Percentiles rank a stretch among this genome's conserved stretches.
Evolutionary conservation across 2,113 vertebrate genomes (phyloP).

Genomic region (Datnioides undecimradiatus): DNA sequence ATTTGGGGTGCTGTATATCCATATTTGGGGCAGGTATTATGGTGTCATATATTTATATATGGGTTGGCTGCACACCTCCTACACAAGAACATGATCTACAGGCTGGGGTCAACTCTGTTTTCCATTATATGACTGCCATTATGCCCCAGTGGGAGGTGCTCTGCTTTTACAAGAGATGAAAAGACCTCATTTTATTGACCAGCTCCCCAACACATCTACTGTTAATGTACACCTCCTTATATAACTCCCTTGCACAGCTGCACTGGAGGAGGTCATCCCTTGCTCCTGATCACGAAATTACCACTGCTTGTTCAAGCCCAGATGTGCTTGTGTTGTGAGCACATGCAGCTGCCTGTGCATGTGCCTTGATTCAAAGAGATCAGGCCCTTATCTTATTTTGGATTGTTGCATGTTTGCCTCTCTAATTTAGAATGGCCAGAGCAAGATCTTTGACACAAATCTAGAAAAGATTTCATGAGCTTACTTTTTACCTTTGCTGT

Average conservation of each 20-base stretch:
- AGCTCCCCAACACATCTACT: slow-evolving; percentile 13
- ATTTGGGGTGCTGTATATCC: slow-evolving; percentile 6
- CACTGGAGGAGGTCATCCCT: slow-evolving; percentile 10
- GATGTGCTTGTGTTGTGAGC: slow-evolving; percentile 21
- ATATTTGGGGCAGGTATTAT: neutral
- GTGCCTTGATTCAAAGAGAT: neutral
- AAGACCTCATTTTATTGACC: slow-evolving; percentile 31
- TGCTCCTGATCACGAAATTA: slow-evolving; percentile 27
- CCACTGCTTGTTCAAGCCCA: slow-evolving; percentile 13
- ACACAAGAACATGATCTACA: slow-evolving; percentile 38
- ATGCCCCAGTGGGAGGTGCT: slow-evolving; percentile 23
- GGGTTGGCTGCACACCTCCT: slow-evolving; percentile 22
- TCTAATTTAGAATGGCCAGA: neutral
- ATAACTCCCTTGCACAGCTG: neutral
- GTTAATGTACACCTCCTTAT: slow-evolving; percentile 5
- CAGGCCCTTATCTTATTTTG: slow-evolving; percentile 18
- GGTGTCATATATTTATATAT: slow-evolving; percentile 15
- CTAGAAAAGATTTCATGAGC: neutral
- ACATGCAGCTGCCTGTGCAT: neutral
- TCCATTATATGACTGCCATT: slow-evolving; percentile 23
- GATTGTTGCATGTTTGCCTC: slow-evolving; percentile 10
- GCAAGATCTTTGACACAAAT: neutral
- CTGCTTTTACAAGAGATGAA: slow-evolving; percentile 40
- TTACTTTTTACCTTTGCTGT: neutral
- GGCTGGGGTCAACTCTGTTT: slow-evolving; percentile 8